A percentile compares a stretch with the other conserved stretches of the same genome.
Evolutionary conservation across 2,797 vertebrate species (phyloP).

Genomic region (Silurus aristotelis): DNA sequence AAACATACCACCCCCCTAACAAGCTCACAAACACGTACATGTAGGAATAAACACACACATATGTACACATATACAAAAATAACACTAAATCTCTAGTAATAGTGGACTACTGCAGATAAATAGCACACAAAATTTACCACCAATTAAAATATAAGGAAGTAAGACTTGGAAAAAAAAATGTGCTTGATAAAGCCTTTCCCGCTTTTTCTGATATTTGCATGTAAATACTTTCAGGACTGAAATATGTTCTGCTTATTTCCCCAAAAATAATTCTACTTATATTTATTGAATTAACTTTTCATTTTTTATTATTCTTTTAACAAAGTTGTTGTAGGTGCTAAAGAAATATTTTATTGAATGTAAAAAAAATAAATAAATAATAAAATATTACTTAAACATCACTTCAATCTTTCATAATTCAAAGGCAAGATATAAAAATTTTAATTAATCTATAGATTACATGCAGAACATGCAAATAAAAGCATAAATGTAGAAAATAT

Average conservation of each 20-base stretch:
- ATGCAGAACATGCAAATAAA: neutral
- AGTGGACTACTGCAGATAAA: neutral
- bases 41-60: neutral
- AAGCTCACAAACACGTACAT: neutral
- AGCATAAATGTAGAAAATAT: neutral
- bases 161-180: neutral
- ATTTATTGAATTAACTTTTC: neutral
- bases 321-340: neutral
- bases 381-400: neutral
- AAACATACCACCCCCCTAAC: constrained; percentile 3
- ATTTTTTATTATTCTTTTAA: too few relatives aligned
- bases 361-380: neutral
- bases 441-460: neutral
- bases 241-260: neutral
- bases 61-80: neutral
- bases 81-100: neutral
- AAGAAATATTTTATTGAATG: neutral
- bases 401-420: neutral
- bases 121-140: neutral
- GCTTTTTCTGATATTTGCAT: neutral
- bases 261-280: neutral
- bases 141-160: neutral
- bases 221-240: neutral
- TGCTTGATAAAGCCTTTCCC: neutral
- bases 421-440: neutral